Evolutionary conservation across 2,797 vertebrate genomes (phyloP).

Genomic region (Artibeus lituratus): DNA sequence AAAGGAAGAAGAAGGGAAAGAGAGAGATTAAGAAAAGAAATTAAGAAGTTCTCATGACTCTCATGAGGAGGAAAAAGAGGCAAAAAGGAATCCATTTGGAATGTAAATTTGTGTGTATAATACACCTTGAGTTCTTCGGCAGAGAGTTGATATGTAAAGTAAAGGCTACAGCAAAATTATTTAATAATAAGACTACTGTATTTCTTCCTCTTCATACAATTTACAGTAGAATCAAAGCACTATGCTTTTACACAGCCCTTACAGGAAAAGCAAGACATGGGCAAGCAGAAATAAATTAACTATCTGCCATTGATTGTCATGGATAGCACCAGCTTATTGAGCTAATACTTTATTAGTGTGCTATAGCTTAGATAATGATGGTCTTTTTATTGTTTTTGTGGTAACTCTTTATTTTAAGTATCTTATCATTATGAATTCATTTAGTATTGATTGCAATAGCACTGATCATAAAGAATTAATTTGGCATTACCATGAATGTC

Average conservation of each 20-base stretch:
- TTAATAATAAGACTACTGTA: conserved; percentile 44
- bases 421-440: conserved; percentile 86
- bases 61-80: background rate
- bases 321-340: conserved; percentile 66
- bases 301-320: conserved; percentile 61
- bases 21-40: background rate
- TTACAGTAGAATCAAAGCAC: conserved; percentile 49
- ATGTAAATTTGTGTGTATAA: background rate
- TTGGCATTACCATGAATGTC: conserved; percentile 78
- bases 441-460: conserved; percentile 82
- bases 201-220: conserved; percentile 22
- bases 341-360: conserved; percentile 76
- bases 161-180: conserved; percentile 36
- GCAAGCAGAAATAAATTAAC: conserved; percentile 67
- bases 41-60: background rate
- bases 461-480: conserved; percentile 87
- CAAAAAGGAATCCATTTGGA: background rate
- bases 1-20: background rate
- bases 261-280: conserved; percentile 70
- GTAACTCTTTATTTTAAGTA: conserved; percentile 84
- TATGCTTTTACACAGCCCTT: conserved; percentile 49
- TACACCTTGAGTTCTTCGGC: conserved; percentile 31
- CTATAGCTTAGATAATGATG: conserved; percentile 72
- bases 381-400: conserved; percentile 78
- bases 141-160: conserved; percentile 20